Evolutionary conservation across 2,113 vertebrate genomes (phyloP).

Genomic region (Chrysochloris asiatica): DNA sequence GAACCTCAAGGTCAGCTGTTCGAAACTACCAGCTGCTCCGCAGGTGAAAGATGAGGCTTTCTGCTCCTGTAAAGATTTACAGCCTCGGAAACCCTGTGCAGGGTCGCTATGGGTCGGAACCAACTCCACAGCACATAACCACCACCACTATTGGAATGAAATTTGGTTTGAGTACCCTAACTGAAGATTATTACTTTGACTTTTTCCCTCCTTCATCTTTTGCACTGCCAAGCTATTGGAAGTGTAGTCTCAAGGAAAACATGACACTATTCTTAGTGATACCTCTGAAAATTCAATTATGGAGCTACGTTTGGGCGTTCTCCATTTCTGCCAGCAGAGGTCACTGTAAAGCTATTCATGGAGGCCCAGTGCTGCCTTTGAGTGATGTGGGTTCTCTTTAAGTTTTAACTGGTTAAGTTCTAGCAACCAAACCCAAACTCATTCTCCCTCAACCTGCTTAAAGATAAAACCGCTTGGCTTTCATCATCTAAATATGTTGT

Average conservation of each 20-base stretch:
- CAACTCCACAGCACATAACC: too few species aligned
- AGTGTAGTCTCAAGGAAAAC: constrained; percentile 30
- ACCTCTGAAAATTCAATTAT: neutral
- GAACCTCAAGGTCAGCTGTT: too few species aligned
- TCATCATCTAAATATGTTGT: neutral
- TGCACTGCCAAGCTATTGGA: neutral
- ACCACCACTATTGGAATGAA: neutral
- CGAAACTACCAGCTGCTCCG: too few species aligned
- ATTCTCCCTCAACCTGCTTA: too few species aligned
- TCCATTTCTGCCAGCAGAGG: constrained; percentile 55
- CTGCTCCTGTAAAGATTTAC: too few species aligned
- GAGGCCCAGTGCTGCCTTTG: fast-evolving
- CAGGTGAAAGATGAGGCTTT: too few species aligned
- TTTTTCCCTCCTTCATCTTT: constrained; percentile 28
- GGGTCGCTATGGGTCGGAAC: too few species aligned
- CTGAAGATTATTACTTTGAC: neutral
- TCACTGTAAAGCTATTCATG: constrained; percentile 33
- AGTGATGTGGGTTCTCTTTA: too few species aligned
- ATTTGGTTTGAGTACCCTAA: neutral
- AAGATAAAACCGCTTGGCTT: neutral
- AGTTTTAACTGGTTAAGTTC: neutral
- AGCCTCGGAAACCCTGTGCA: too few species aligned
- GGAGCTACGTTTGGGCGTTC: neutral
- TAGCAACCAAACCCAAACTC: neutral
- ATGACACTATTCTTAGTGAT: neutral